Evolutionary conservation across 2,888 invertebrate genomes (phyloP).

Genomic region (Eristalinus aeneus): DNA sequence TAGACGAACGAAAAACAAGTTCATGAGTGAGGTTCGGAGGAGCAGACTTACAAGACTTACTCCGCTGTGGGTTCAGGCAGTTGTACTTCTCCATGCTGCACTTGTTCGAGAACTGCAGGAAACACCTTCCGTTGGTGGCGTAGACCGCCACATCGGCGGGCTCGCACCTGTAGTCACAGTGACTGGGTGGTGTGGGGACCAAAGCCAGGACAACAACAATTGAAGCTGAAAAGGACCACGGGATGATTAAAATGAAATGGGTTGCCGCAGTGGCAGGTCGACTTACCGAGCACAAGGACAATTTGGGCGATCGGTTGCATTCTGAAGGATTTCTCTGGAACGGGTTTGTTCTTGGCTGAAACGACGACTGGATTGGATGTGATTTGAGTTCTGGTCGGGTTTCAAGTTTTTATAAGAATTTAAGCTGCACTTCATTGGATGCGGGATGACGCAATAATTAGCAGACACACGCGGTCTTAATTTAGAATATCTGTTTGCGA

Average conservation of each 20-base stretch:
- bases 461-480: background rate
- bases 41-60: background rate
- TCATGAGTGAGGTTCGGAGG: too few species aligned
- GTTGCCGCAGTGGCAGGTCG: background rate
- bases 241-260: background rate
- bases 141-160: conserved; percentile 73
- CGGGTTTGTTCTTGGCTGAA: background rate
- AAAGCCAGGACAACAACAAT: conserved; percentile 3
- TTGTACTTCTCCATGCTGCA: conserved; percentile 75
- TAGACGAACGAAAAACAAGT: background rate
- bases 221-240: conserved; percentile 27
- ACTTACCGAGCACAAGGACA: background rate
- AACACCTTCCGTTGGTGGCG: conserved; percentile 75
- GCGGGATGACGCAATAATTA: background rate
- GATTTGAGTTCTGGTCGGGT: background rate
- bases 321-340: background rate
- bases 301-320: background rate
- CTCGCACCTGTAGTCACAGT: conserved; percentile 73
- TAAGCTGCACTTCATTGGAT: background rate
- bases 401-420: background rate
- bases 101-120: conserved; percentile 73
- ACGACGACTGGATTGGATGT: background rate
- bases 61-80: conserved; percentile 74
- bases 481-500: background rate
- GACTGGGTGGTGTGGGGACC: conserved; percentile 37